phyloP scores from a whole-genome alignment of 2,797 vertebrate species.

The Hydrolagus colliei region DNA sequence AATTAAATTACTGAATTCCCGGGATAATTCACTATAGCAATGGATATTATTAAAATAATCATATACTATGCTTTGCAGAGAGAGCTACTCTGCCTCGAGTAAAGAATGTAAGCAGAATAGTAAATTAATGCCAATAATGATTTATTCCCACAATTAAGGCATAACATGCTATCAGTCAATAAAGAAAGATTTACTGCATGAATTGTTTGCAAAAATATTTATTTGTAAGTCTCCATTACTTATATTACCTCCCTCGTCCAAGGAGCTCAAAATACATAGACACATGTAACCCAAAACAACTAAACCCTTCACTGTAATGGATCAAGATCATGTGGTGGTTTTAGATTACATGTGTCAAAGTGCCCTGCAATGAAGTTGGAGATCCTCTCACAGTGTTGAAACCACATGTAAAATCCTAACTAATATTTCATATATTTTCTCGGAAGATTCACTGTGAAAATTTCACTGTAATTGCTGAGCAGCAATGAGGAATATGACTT shows the following conservation, averaged over 20 bases:
- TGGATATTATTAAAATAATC: slow-evolving; percentile 11
- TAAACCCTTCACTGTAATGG: slow-evolving; percentile 7
- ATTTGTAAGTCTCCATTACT: slow-evolving; percentile 23
- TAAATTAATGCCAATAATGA: background rate
- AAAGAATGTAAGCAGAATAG: too few relatives aligned
- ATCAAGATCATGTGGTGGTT: slow-evolving; percentile 4
- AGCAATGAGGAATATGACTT: too few relatives aligned
- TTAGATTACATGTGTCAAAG: slow-evolving; percentile 8
- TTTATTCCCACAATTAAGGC: background rate
- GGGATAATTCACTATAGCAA: background rate
- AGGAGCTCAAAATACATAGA: background rate
- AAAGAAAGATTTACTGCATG: slow-evolving; percentile 19
- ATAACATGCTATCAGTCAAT: slow-evolving; percentile 6
- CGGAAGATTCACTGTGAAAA: too few relatives aligned
- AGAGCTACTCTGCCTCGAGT: background rate
- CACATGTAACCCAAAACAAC: background rate
- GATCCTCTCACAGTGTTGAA: background rate
- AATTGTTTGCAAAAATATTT: slow-evolving; percentile 30
- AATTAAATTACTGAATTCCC: slow-evolving; percentile 23
- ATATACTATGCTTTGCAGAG: background rate
- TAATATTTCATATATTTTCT: too few relatives aligned
- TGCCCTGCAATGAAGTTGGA: slow-evolving; percentile 6
- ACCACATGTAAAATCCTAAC: background rate
- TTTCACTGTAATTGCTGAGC: too few relatives aligned
- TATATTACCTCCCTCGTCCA: background rate